Conservation (phyloP, 2,888 invertebrate genomes). For the Melanophora roralis region DNA sequence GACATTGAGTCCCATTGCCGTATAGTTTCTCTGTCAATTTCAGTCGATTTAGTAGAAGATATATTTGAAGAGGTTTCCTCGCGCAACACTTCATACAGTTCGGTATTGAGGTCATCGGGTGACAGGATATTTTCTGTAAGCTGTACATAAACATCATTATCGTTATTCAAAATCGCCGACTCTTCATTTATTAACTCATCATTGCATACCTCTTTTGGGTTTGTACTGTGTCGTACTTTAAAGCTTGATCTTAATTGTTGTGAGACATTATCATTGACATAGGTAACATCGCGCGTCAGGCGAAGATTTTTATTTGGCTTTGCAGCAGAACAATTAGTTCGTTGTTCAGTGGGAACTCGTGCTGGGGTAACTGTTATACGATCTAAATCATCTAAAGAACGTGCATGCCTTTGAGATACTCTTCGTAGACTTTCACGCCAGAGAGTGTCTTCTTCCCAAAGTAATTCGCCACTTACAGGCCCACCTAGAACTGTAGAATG, state of each 20-base stretch:
- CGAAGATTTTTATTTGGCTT: conserved; percentile 21
- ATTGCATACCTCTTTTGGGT: conserved; percentile 33
- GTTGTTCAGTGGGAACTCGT: conserved; percentile 5
- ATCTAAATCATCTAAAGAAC: conserved; percentile 90
- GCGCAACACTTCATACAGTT: conserved; percentile 76
- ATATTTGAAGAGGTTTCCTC: conserved; percentile 73
- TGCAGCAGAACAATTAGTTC: not conserved
- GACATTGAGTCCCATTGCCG: conserved; percentile 94
- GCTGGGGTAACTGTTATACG: conserved; percentile 71
- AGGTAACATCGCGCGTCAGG: conserved; percentile 84
- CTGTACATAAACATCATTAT: conserved; percentile 75
- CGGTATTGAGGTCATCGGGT: conserved; percentile 65
- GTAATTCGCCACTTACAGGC: conserved; percentile 80
- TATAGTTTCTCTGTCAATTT: conserved; percentile 89
- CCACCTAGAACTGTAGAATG: conserved; percentile 72
- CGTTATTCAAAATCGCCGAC: conserved; percentile 45
- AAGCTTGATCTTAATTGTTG: conserved; percentile 73
- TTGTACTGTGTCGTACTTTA: conserved; percentile 60
- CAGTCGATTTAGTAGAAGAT: conserved; percentile 78
- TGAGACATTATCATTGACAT: conserved; percentile 85
- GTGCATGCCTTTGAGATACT: conserved; percentile 88
- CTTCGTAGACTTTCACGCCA: conserved; percentile 89
- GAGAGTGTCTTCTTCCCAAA: conserved; percentile 89
- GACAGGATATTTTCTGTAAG: conserved; percentile 62
- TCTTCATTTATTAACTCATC: conserved; percentile 36